Evolutionary conservation across 2,888 invertebrate species (phyloP), one percentile per base, ranked within the genome.

Genomic region (Pheosia gnoma): DNA sequence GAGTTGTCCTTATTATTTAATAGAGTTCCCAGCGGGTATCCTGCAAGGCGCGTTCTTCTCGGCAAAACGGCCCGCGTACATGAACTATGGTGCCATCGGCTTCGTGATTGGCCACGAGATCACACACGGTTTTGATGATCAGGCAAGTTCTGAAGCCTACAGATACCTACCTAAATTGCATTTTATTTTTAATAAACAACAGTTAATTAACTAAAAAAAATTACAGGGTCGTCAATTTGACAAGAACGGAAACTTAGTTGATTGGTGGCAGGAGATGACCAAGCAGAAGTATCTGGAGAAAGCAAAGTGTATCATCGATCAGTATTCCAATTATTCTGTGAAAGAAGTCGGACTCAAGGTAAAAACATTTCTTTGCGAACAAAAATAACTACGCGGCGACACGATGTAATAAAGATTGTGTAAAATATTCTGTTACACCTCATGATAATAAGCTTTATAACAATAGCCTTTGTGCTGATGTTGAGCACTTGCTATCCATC

Each of bases 11-110:
- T 51, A 60, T 62, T 68, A 11, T 60, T 49, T 63, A 53, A 52
- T 91, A 98, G 98, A 98, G 90, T 98, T 98, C 89, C 98, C 98
- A 0, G 98, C 98, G 73, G 98, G 98, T 68, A 98, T 98, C 69
- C 94, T 98, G 1, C 98, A 98, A 94, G 98, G 98, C 3, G 96
- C 96, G 2, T 98, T 98, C 95, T 98, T 98, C 93, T 96, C 96
- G 61, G 97, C 97, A 59, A 96, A 97, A 57, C 96, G 98, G 37
- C 98, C 98, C 0, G 96, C 96, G 72, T 98, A 98, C 86, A 97
- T 98, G 97, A 98, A 98, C 87, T 98, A 97, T 77, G 98, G 98
- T 36, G 97, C 97, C 3, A 98, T 98, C 68, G 98, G 98, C 3
- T 97, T 97, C 79, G 97, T 98, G 4, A 98, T 98, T 79, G 98